These are phyloP conservation scores for Drosophila atripex DNA, from an alignment of 2,888 invertebrate species.

Conservation along the genomic window DNA sequence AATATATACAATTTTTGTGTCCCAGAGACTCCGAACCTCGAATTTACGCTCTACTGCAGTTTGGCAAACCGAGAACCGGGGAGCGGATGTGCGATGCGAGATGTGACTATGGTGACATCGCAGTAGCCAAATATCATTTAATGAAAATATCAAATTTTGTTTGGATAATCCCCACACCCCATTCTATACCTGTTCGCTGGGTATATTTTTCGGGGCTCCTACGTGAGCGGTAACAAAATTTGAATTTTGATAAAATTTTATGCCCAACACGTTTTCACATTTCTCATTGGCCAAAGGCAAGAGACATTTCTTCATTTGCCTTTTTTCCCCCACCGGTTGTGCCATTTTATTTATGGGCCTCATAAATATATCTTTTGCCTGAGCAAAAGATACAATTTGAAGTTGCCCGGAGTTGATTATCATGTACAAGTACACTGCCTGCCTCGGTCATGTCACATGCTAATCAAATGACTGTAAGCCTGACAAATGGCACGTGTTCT, in stretches of 20 bases:
- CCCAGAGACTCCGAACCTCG: conserved; percentile 37
- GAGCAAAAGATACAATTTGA: conserved; percentile 45
- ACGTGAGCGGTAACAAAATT: conserved; percentile 60
- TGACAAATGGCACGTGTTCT: conserved; percentile 71
- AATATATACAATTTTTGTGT: conserved; percentile 18
- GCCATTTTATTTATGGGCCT: conserved; percentile 73
- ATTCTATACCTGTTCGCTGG: conserved; percentile 17
- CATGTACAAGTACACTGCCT: conserved; percentile 35
- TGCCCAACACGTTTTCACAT: conserved; percentile 69
- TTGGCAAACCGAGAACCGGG: conserved; percentile 46
- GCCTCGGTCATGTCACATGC: conserved; percentile 47
- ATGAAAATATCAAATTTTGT: conserved; percentile 74
- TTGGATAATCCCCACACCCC: conserved; percentile 20
- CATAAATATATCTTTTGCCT: conserved; percentile 68
- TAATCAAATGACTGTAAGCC: conserved; percentile 52
- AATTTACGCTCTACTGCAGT: conserved; percentile 63
- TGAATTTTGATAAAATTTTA: conserved; percentile 55
- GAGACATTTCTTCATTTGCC: conserved; percentile 42
- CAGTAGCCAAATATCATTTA: conserved; percentile 61
- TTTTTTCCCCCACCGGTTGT: conserved; percentile 42
- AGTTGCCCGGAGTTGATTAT: conserved; percentile 59
- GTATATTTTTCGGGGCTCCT: conserved; percentile 20
- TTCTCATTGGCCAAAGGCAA: conserved; percentile 33
- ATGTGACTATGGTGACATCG: conserved; percentile 26
- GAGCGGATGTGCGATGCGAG: conserved; percentile 60